Percentiles rank a stretch among this genome's conserved stretches.
phyloP scores from a whole-genome alignment of 2,888 invertebrate species.

The Lithosia quadra region DNA sequence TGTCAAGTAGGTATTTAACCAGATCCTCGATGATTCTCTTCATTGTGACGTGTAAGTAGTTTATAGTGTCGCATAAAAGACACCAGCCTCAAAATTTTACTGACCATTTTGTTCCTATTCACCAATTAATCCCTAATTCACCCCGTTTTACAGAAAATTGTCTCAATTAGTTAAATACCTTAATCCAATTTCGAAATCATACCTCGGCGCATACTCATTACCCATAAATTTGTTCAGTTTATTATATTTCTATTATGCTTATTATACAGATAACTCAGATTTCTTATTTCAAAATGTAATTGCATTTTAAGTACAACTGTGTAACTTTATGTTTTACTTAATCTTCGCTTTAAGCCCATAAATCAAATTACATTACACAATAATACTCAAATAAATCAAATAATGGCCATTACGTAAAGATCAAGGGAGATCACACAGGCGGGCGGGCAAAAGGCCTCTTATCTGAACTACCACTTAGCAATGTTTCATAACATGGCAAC shows the following conservation, averaged over 20 bases:
- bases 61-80: too few relatives aligned
- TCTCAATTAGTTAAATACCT: background rate
- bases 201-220: background rate
- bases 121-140: background rate
- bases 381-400: conserved; percentile 53
- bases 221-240: background rate
- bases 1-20: too few relatives aligned
- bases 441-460: conserved; percentile 65
- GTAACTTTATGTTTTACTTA: conserved; percentile 33
- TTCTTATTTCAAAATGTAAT: conserved; percentile 31
- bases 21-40: too few relatives aligned
- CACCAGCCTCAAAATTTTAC: too few relatives aligned
- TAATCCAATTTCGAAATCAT: background rate
- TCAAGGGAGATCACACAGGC: conserved; percentile 49
- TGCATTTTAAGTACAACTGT: conserved; percentile 39
- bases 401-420: conserved; percentile 50
- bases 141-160: background rate
- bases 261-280: background rate
- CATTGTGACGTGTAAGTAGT: too few relatives aligned
- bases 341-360: conserved; percentile 45
- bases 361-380: conserved; percentile 47
- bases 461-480: conserved; percentile 77
- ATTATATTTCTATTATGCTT: conserved; percentile 1
- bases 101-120: too few relatives aligned
- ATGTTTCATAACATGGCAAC: conserved; percentile 70